Evolutionary conservation across 2,888 invertebrate species (phyloP), one percentile per base, ranked within the genome.

Genomic region (Trissoscelio sp.): DNA sequence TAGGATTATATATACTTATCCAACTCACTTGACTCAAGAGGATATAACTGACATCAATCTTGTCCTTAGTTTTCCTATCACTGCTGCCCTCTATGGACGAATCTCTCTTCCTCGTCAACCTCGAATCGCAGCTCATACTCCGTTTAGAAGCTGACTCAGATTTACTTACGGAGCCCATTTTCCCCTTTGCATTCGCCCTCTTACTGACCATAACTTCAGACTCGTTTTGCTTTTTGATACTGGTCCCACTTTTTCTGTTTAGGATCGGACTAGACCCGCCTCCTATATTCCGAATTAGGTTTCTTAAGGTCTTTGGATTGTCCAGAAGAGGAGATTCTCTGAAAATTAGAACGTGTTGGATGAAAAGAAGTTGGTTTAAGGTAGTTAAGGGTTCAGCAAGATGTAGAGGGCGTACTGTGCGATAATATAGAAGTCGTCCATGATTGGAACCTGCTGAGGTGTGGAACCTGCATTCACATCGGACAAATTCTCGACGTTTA

Each of bases 381-480:
- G n/a, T n/a, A n/a, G n/a, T n/a, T n/a, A n/a, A n/a, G n/a, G n/a
- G n/a, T n/a, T n/a, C n/a, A n/a, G n/a, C n/a, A n/a, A n/a, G n/a
- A n/a, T n/a, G n/a, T n/a, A n/a, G n/a, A n/a, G n/a, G n/a, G n/a
- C n/a, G n/a, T n/a, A 97, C 88, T 96, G 95, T 7, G 97, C 97
- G 82, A 97, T 96, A 18, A 96, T 96, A 88, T 96, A 97, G 92
- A 98, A 98, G 91, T 98, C 98, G 90, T 98, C 98, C 85, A 97
- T 95, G 37, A 98, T 93, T 73, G 97, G 97, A 5, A 95, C 91
- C 0, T 96, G 96, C 0, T 96, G 94, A 90, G 95, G 93, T 87
- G 96, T 91, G 91, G 94, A 92, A 91, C 94, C 91, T 87, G 95
- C 90, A 92, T 95, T 92, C 85, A 96, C 93, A 91, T 95, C 89